Percentiles rank a stretch among this genome's conserved stretches.
Evolutionary conservation across 2,113 vertebrate species (phyloP).

Genomic region (Noturus placidus): DNA sequence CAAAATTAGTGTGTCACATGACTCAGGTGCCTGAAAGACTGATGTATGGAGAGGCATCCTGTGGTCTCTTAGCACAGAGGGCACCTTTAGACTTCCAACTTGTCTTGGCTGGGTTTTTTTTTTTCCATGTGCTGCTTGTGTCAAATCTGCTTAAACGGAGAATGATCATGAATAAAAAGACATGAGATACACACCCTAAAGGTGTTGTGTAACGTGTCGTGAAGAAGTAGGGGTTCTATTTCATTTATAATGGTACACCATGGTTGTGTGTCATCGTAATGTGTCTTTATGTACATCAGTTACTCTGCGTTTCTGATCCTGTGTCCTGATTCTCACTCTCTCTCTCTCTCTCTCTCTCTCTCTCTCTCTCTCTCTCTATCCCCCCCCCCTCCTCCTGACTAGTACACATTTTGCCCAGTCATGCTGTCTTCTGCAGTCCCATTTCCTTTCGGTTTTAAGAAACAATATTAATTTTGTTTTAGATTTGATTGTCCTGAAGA

Average conservation of each 20-base stretch:
- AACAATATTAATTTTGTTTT: neutral
- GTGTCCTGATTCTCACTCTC: neutral
- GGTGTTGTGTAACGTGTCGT: neutral
- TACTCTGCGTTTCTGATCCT: conserved; percentile 6
- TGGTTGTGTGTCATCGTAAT: neutral
- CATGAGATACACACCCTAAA: no score
- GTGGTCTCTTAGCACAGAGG: neutral
- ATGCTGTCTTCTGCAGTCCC: conserved; percentile 34
- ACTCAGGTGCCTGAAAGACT: neutral
- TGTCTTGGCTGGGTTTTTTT: neutral
- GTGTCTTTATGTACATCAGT: conserved; percentile 1
- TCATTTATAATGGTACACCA: neutral
- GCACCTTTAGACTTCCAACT: neutral
- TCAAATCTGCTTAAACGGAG: neutral
- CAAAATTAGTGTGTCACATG: no score
- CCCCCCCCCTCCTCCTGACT: neutral
- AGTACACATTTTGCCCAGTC: conserved; percentile 40
- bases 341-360: neutral
- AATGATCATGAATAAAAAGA: conserved; percentile 13
- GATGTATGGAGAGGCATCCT: neutral
- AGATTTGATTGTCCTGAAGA: neutral
- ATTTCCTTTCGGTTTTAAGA: neutral
- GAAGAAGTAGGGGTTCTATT: neutral
- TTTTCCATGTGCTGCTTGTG: neutral
- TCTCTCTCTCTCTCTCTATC: neutral